Percentiles rank a stretch among this genome's conserved stretches.
These are phyloP conservation scores for Xiphophorus maculatus DNA, from an alignment of 2,113 vertebrate genomes.

Conservation along the genomic window DNA sequence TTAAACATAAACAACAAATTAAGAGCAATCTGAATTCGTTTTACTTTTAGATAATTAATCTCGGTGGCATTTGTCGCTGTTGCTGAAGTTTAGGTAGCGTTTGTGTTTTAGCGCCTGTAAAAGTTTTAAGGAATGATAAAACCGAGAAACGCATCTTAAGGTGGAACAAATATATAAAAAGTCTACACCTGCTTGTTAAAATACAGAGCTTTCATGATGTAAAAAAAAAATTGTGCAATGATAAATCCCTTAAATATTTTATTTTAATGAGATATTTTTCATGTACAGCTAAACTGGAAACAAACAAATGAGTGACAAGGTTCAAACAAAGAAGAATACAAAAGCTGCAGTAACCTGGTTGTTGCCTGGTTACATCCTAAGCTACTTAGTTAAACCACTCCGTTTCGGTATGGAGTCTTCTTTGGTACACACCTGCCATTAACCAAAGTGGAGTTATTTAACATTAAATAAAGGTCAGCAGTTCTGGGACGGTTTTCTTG, in stretches of 20 bases:
- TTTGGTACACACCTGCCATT: background rate
- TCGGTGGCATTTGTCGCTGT: background rate
- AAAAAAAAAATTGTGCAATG: too few relatives aligned
- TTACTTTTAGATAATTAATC: background rate
- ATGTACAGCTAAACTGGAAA: background rate
- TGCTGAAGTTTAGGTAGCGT: background rate
- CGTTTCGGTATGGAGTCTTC: background rate
- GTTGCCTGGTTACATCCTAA: too few relatives aligned
- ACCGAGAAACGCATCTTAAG: too few relatives aligned
- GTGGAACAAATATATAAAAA: background rate
- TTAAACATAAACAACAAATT: too few relatives aligned
- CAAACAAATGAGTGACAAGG: background rate
- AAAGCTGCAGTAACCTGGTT: too few relatives aligned
- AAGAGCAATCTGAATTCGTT: too few relatives aligned
- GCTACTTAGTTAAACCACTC: too few relatives aligned
- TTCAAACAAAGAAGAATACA: too few relatives aligned
- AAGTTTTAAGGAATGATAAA: background rate
- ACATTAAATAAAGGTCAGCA: background rate
- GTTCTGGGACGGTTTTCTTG: background rate
- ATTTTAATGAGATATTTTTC: background rate
- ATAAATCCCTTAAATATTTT: too few relatives aligned
- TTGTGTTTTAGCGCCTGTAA: background rate
- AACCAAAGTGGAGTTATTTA: background rate
- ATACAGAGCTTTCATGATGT: too few relatives aligned
- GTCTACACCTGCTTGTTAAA: too few relatives aligned